phyloP scores from a whole-genome alignment of 2,888 invertebrate genomes.

The Matsumyia berberina region DNA sequence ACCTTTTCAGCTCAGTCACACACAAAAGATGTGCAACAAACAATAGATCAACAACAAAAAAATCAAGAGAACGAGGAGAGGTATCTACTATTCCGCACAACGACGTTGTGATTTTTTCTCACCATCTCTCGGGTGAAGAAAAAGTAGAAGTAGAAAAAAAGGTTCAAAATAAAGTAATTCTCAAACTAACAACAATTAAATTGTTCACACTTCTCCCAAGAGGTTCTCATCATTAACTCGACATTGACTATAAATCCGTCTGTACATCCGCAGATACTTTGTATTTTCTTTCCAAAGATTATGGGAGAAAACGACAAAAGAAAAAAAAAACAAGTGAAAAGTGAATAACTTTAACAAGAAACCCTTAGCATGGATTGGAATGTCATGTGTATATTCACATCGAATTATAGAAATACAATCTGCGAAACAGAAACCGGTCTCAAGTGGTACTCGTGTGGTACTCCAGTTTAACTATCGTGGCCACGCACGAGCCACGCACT shows the following conservation, averaged over 20 bases:
- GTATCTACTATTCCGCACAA: neutral
- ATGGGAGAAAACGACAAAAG: neutral
- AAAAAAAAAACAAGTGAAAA: neutral
- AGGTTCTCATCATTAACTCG: conserved; percentile 67
- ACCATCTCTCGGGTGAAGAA: conserved; percentile 19
- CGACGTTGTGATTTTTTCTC: conserved; percentile 40
- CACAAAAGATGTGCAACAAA: conserved; percentile 28
- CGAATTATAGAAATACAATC: conserved; percentile 55
- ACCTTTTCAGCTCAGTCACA: conserved; percentile 22
- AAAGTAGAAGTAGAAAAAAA: conserved; percentile 3
- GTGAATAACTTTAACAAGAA: conserved; percentile 5
- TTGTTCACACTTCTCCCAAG: conserved; percentile 66
- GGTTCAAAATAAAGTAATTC: conserved; percentile 59
- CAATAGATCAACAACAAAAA: conserved; percentile 7
- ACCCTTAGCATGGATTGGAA: conserved; percentile 39
- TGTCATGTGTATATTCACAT: conserved; percentile 29
- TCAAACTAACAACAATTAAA: conserved; percentile 61
- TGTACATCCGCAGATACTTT: conserved; percentile 20
- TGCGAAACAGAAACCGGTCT: conserved; percentile 60
- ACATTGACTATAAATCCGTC: conserved; percentile 35
- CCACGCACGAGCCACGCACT: conserved; percentile 41
- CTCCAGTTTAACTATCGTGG: conserved; percentile 22
- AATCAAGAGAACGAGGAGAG: neutral
- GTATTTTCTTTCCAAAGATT: neutral
- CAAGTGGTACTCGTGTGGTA: conserved; percentile 61